Evolutionary conservation across 2,888 invertebrate species (phyloP).

Genomic region (Cephus rjabovi): DNA sequence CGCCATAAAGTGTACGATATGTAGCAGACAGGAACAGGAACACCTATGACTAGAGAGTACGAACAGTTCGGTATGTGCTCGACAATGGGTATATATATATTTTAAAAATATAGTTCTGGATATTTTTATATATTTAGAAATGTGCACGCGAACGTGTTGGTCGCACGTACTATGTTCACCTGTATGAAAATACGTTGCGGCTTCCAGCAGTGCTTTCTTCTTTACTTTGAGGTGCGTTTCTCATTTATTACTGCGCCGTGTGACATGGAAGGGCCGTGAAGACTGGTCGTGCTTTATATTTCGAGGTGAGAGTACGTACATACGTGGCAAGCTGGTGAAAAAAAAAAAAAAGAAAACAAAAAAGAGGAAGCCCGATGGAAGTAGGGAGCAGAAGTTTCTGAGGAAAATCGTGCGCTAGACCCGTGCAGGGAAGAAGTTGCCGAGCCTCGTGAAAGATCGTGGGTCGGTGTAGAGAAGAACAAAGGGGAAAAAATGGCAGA

Average conservation of each 20-base stretch:
- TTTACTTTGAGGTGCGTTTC: conserved; percentile 53
- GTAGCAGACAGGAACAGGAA: too few relatives aligned
- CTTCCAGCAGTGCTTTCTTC: conserved; percentile 22
- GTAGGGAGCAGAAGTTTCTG: conserved; percentile 13
- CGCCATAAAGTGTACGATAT: too few relatives aligned
- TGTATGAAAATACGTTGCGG: too few relatives aligned
- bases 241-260: conserved; percentile 49
- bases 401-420: conserved; percentile 2
- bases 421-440: conserved; percentile 15
- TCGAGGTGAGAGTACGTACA: background rate
- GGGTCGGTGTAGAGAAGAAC: background rate
- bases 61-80: too few relatives aligned
- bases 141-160: too few relatives aligned
- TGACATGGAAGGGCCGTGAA: conserved; percentile 24
- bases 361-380: conserved; percentile 17
- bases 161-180: too few relatives aligned
- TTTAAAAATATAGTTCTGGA: background rate
- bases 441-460: conserved; percentile 3
- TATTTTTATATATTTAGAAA: too few relatives aligned
- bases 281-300: background rate
- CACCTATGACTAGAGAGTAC: too few relatives aligned
- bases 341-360: background rate
- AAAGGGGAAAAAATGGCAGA: conserved; percentile 9
- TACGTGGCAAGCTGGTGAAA: conserved; percentile 3
- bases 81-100: background rate